phyloP scores from a whole-genome alignment of 2,797 vertebrate species.

The Babyrousa celebensis region DNA sequence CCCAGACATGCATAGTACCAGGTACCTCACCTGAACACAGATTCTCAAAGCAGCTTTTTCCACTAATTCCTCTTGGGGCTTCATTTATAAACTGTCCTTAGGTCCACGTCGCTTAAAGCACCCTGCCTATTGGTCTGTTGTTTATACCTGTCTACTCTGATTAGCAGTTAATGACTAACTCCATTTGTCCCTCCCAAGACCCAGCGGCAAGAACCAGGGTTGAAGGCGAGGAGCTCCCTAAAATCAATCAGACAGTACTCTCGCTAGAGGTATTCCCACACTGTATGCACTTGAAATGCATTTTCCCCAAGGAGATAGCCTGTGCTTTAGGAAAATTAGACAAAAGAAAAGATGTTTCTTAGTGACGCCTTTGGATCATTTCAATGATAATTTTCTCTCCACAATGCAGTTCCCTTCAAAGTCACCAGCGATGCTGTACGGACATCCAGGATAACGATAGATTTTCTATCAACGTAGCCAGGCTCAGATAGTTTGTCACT shows the following conservation, averaged over 20 bases:
- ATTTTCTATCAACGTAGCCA: constrained; percentile 73
- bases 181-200: not conserved
- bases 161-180: not conserved
- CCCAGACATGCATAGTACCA: not conserved
- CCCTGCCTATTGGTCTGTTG: not conserved
- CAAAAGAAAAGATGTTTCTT: not conserved
- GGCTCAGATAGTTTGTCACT: constrained; percentile 85
- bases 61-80: not conserved
- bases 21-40: not conserved
- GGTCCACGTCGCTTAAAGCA: not conserved
- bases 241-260: not conserved
- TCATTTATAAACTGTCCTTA: not conserved
- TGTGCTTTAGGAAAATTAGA: not conserved
- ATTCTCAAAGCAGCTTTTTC: not conserved
- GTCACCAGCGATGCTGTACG: constrained; percentile 35
- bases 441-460: constrained; percentile 21
- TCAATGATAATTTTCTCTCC: constrained; percentile 43
- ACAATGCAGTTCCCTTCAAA: constrained; percentile 57
- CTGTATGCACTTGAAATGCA: not conserved
- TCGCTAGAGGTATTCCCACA: not conserved
- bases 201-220: not conserved
- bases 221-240: not conserved
- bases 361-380: constrained; percentile 57
- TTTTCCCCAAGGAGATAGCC: not conserved
- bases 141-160: constrained; percentile 39